These are phyloP conservation scores for Aleiodes alternator DNA, from an alignment of 2,888 invertebrate species.

Conservation along the genomic window DNA sequence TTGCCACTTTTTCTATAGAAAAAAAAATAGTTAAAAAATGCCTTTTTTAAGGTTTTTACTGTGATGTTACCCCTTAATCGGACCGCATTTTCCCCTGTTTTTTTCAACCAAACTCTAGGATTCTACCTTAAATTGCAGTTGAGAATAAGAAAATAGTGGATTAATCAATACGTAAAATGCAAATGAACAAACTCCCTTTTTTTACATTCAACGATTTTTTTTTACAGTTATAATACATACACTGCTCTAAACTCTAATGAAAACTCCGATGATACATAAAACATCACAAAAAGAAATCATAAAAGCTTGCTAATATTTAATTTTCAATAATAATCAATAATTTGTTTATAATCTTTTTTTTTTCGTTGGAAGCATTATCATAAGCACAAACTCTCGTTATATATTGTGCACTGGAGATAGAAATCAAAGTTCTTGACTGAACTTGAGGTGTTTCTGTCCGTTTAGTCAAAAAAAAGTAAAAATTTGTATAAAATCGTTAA, in stretches of 20 bases:
- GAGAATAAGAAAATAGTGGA: no score
- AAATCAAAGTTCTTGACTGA: background rate
- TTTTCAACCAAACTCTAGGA: no score
- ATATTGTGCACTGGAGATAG: constrained; percentile 20
- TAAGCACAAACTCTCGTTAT: constrained; percentile 49
- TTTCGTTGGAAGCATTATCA: constrained; percentile 51
- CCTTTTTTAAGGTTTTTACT: no score
- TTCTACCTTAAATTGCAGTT: no score
- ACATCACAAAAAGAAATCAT: constrained; percentile 46
- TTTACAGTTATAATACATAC: constrained; percentile 68
- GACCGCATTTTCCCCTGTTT: no score
- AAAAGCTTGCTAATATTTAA: constrained; percentile 44
- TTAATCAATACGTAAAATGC: no score
- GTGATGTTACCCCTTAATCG: no score
- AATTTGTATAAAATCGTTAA: constrained; percentile 1
- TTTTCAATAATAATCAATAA: constrained; percentile 27
- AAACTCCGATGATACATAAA: constrained; percentile 32
- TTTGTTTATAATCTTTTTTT: background rate
- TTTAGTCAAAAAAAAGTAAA: background rate
- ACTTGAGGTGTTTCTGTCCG: no score
- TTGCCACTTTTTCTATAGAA: no score
- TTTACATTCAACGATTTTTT: constrained; percentile 56
- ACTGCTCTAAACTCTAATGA: constrained; percentile 54
- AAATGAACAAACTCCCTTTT: constrained; percentile 8
- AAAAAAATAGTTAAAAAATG: no score